These are phyloP conservation scores for Phrynocephalus forsythii DNA, from an alignment of 2,797 vertebrate species.

Conservation along the genomic window DNA sequence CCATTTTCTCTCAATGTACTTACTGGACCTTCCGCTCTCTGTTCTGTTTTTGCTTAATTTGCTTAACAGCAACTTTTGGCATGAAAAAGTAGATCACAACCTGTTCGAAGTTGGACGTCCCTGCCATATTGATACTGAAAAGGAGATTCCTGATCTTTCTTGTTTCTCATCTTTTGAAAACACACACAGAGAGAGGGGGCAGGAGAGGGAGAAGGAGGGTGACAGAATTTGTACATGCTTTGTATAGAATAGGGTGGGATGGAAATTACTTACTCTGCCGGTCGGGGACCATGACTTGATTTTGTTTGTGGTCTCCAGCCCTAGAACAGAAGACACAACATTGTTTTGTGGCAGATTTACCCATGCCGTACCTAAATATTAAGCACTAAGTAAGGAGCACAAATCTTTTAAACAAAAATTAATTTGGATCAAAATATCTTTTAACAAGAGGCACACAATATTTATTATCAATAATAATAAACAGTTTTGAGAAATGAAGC, in stretches of 20 bases:
- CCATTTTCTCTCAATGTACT: too few relatives aligned
- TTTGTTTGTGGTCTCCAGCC: conserved; percentile 64
- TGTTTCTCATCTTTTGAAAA: neutral
- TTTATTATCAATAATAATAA: too few relatives aligned
- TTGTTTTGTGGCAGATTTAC: neutral
- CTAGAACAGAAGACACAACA: conserved; percentile 53
- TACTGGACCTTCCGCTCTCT: too few relatives aligned
- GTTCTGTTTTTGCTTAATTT: too few relatives aligned
- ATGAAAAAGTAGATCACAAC: too few relatives aligned
- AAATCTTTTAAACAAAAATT: neutral
- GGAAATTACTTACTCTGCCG: conserved; percentile 74
- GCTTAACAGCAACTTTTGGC: too few relatives aligned
- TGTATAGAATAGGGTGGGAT: neutral
- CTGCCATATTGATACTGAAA: too few relatives aligned
- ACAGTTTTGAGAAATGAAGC: neutral
- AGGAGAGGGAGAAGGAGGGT: too few relatives aligned
- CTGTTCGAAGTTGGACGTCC: too few relatives aligned
- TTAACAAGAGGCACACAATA: neutral
- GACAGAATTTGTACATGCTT: neutral
- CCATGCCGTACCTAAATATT: neutral
- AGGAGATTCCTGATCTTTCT: too few relatives aligned
- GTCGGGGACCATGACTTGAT: conserved; percentile 53
- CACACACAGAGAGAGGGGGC: neutral
- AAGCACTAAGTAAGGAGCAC: neutral
- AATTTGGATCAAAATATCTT: neutral